A percentile compares a stretch with the other conserved stretches of the same genome.
Evolutionary conservation across 1,140 invertebrate species (phyloP).

Genomic region (Ips nitidus): DNA sequence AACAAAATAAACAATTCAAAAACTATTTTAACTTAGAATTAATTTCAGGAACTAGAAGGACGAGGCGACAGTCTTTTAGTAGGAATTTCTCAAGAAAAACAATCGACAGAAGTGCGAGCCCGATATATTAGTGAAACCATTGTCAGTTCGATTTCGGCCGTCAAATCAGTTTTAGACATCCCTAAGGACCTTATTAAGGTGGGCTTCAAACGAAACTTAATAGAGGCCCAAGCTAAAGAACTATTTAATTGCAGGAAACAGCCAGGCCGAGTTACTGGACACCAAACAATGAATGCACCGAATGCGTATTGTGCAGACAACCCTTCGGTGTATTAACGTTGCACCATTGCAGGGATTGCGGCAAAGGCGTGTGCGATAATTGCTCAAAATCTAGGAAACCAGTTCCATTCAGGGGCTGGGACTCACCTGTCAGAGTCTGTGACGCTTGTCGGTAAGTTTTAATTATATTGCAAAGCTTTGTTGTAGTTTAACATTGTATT

Average conservation of each 20-base stretch:
- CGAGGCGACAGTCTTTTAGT: constrained; percentile 22
- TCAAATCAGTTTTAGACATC: constrained; percentile 46
- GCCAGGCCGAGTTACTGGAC: constrained; percentile 81
- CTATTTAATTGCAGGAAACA: constrained; percentile 55
- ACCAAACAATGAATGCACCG: constrained; percentile 68
- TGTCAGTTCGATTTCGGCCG: constrained; percentile 62
- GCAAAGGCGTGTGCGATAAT: constrained; percentile 67
- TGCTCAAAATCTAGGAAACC: constrained; percentile 65
- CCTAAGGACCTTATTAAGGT: constrained; percentile 65
- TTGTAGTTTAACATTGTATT: no score
- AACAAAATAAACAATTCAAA: no score
- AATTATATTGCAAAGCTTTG: neutral
- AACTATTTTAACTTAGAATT: no score
- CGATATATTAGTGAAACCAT: constrained; percentile 67
- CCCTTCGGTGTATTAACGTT: constrained; percentile 58
- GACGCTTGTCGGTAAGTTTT: constrained; percentile 56
- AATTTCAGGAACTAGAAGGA: constrained; percentile 22
- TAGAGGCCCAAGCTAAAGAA: neutral
- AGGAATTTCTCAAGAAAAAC: constrained; percentile 31
- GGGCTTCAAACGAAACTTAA: constrained; percentile 6
- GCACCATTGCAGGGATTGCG: constrained; percentile 80
- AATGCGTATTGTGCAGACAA: constrained; percentile 67
- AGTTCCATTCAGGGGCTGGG: constrained; percentile 70
- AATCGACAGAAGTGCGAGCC: constrained; percentile 55
- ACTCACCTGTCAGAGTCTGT: constrained; percentile 69